Evolutionary conservation across 1,140 invertebrate genomes (phyloP).

Genomic region (Drosophila rhopaloa): DNA sequence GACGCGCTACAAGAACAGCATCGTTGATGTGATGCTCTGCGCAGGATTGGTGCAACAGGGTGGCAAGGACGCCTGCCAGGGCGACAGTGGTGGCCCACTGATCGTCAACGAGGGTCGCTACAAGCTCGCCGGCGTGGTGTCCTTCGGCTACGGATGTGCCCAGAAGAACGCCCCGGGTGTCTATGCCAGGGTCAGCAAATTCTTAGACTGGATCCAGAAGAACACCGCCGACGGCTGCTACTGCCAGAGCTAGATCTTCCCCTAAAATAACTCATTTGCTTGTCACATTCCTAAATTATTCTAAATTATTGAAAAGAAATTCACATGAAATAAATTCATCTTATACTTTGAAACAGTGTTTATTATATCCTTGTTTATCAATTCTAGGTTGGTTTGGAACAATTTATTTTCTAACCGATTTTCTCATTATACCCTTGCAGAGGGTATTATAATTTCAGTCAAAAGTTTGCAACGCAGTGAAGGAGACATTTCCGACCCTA

Average conservation of each 20-base stretch:
- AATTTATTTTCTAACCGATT: background rate
- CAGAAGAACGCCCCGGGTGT: conserved; percentile 90
- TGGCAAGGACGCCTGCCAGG: conserved; percentile 96
- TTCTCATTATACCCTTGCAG: too few species aligned
- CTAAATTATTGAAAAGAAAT: conserved; percentile 67
- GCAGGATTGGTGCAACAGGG: conserved; percentile 94
- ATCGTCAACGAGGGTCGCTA: conserved; percentile 76
- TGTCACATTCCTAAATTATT: conserved; percentile 60
- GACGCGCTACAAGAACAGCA: conserved; percentile 94
- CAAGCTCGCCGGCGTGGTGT: conserved; percentile 88
- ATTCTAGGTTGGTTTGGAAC: too few species aligned
- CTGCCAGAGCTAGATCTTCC: conserved; percentile 53
- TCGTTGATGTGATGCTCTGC: conserved; percentile 95
- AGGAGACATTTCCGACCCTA: too few species aligned
- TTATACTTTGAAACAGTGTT: background rate
- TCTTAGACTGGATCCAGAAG: conserved; percentile 87
- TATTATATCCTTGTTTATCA: too few species aligned
- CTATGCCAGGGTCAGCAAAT: conserved; percentile 90
- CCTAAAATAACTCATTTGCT: background rate
- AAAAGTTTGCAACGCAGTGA: too few species aligned
- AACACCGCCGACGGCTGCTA: conserved; percentile 76
- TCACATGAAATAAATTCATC: conserved; percentile 37
- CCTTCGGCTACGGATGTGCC: conserved; percentile 90
- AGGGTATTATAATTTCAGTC: too few species aligned
- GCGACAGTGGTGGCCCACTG: conserved; percentile 76